These are phyloP conservation scores for Hipposideros larvatus DNA, from an alignment of 2,797 vertebrate genomes.

Conservation along the genomic window DNA sequence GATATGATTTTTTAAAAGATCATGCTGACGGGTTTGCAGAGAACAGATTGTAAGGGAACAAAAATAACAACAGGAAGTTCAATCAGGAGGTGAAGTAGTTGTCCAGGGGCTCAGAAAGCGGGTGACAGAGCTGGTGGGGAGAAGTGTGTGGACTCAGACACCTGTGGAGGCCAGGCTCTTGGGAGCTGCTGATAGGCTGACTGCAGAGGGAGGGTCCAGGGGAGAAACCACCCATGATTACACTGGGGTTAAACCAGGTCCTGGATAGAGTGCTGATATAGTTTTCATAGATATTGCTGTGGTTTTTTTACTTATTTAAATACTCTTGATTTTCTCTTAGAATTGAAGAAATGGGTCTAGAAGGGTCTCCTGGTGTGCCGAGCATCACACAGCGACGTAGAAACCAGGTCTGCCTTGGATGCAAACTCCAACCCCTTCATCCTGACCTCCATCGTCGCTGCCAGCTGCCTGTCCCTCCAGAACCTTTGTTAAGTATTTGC, in stretches of 20 bases:
- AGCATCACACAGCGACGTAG: neutral
- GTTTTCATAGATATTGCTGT: neutral
- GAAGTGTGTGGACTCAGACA: accelerated
- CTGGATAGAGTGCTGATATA: neutral
- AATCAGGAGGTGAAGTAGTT: neutral
- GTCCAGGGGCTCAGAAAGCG: neutral
- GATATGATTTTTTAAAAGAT: neutral
- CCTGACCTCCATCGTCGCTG: neutral
- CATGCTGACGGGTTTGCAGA: neutral
- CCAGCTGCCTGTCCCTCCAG: neutral
- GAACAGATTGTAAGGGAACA: neutral
- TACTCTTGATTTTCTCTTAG: neutral
- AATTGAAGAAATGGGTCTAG: neutral
- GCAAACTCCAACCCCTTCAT: neutral
- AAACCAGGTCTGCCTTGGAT: neutral
- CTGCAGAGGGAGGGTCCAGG: no score
- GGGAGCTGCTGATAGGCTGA: neutral
- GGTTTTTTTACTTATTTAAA: neutral
- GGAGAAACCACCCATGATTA: neutral
- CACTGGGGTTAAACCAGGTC: neutral
- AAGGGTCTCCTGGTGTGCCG: neutral
- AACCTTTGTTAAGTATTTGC: slow-evolving; percentile 21
- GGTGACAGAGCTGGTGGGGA: neutral
- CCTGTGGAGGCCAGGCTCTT: neutral
- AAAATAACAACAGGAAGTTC: neutral